phyloP scores from a whole-genome alignment of 1,140 invertebrate genomes.

The Eriocheir sinensis region DNA sequence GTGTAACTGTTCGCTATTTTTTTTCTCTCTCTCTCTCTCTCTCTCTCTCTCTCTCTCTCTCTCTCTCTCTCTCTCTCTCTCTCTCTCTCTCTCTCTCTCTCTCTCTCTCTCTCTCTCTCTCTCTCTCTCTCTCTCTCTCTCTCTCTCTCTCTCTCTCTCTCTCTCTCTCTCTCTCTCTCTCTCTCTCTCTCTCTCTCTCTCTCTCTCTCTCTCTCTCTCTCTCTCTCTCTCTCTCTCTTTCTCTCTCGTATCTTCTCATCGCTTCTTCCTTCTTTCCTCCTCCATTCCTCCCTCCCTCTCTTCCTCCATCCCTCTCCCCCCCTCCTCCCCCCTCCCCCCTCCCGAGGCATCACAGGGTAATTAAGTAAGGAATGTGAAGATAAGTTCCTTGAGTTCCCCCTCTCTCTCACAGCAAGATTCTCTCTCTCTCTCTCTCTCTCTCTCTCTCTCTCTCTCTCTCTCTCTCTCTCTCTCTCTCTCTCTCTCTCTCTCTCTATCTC shows the following conservation, averaged over 20 bases:
- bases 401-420: neutral
- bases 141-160: neutral
- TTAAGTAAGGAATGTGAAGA: slow-evolving; percentile 25
- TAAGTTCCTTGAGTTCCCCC: no score
- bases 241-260: no score
- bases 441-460: neutral
- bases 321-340: neutral
- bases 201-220: neutral
- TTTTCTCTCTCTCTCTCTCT: no score
- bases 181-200: neutral
- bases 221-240: neutral
- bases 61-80: neutral
- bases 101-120: neutral
- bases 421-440: slow-evolving; percentile 22
- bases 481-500: slow-evolving; percentile 13
- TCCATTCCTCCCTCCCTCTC: neutral
- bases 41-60: no score
- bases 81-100: neutral
- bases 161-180: neutral
- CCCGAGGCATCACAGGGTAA: slow-evolving; percentile 3
- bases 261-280: neutral
- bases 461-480: slow-evolving; percentile 22
- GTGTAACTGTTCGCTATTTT: no score
- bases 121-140: neutral
- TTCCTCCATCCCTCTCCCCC: neutral